Base-by-base conservation (phyloP, 1,140 invertebrate species). In the Homalodisca vitripennis region DNA sequence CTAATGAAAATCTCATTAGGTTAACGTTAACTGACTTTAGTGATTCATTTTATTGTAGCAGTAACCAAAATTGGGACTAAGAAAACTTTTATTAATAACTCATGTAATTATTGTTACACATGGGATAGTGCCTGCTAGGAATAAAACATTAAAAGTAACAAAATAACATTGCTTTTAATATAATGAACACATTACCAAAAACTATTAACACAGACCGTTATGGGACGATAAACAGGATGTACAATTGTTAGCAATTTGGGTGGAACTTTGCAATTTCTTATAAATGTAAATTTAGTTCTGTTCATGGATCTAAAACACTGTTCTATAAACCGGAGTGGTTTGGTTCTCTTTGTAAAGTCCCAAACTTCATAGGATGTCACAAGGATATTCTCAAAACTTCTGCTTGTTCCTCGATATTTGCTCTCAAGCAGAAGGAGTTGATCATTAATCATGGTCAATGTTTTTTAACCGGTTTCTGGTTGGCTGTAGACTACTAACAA, bases 331-430 rank as follows among this genome's bases (percentile, higher is more conserved):
- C 55, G 26, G 26, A 60, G 3, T 27, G 55, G 55, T 60, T 60
- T 60, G 2, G 55, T 13, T 27, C 24, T 60, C 6, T n/a, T 60
- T 26, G 14, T 6, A 60, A 60, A 60, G 26, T 60, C 55, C 55
- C 55, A 60, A 10, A 60, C 24, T 60, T 60, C 55, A 60, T 60
- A 60, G 13, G 55, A 60, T 22, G 55, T 60, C 13, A 60, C 24
- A 10, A 60, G 24, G 3, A 60, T 10, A 60, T 60, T 24, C 24
- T 60, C 24, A 30, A 60, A 60, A n/a, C 24, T 60, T n/a, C 55
- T 60, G 3, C 26, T 60, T 6, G 55, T 60, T 27, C 55, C 55
- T 27, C 24, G 14, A 60, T 27, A 60, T 29, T 60, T 60, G 55
- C 27, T 60, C 24, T 60, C 55, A 26, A 60, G 26, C 14, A 60